Evolutionary conservation across 1,140 invertebrate species (phyloP).

Genomic region (Battus philenor): DNA sequence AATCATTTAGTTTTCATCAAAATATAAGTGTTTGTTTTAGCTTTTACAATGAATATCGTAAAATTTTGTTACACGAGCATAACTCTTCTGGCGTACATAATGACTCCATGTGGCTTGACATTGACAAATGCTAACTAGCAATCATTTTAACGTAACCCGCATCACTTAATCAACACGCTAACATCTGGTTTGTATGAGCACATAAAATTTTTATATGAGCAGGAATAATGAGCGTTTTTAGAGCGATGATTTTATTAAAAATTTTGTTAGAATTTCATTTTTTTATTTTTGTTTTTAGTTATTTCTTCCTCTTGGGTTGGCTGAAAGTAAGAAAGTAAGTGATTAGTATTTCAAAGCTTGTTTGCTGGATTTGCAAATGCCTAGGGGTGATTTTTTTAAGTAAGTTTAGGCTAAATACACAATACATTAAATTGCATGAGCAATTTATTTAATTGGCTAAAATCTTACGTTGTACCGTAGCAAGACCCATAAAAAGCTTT

Average conservation of each 20-base stretch:
- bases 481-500: conserved; percentile 1
- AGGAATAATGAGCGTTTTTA: conserved; percentile 2
- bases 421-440: conserved; percentile 23
- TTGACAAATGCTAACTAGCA: conserved; percentile 1
- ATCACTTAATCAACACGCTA: conserved; percentile 10
- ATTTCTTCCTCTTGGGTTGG: conserved; percentile 57
- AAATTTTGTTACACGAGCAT: background rate
- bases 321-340: conserved; percentile 66
- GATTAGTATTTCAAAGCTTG: conserved; percentile 50
- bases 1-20: conserved; percentile 26
- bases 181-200: conserved; percentile 1
- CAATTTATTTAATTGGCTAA: conserved; percentile 17
- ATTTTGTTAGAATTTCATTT: conserved; percentile 15
- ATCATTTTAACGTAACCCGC: background rate
- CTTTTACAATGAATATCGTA: conserved; percentile 24
- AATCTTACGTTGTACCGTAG: conserved; percentile 1
- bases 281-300: conserved; percentile 69
- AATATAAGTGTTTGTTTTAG: conserved; percentile 22
- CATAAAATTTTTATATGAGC: conserved; percentile 10
- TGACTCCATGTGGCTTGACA: conserved; percentile 30
- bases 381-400: conserved; percentile 30
- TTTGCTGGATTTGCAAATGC: conserved; percentile 45
- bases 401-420: conserved; percentile 20
- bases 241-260: conserved; percentile 24
- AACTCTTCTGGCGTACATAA: conserved; percentile 37